Evolutionary conservation across 2,797 vertebrate species (phyloP).

Genomic region (Masticophis lateralis): DNA sequence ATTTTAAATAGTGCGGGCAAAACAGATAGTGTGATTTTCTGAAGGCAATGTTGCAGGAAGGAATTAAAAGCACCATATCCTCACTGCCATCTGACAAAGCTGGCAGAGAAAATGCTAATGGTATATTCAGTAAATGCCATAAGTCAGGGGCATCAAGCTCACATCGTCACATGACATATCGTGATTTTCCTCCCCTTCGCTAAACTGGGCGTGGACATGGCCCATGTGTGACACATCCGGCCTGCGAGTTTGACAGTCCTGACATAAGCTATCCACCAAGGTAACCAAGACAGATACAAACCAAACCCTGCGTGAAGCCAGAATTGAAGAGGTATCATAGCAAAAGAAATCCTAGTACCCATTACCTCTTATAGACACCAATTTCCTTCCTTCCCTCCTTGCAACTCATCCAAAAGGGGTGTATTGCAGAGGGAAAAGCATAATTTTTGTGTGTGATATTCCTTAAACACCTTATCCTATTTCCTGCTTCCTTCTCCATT

Average conservation of each 20-base stretch:
- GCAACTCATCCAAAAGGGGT: neutral
- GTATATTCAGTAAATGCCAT: neutral
- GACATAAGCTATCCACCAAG: neutral
- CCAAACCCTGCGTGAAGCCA: neutral
- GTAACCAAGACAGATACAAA: neutral
- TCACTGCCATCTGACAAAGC: neutral
- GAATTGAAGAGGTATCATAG: neutral
- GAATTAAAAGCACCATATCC: neutral
- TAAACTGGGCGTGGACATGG: no score
- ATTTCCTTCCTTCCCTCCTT: neutral
- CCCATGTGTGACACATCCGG: accelerated
- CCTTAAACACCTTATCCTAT: neutral
- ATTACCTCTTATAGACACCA: neutral
- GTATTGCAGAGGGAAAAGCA: neutral
- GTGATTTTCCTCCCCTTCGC: no score
- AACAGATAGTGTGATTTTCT: neutral
- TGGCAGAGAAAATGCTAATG: neutral
- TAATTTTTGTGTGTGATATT: neutral
- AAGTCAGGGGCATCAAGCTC: neutral
- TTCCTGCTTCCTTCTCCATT: neutral
- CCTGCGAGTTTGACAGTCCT: no score
- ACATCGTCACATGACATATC: no score
- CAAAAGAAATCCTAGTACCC: neutral
- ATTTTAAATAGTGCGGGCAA: neutral
- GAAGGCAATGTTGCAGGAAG: neutral